Evolutionary conservation across 2,888 invertebrate genomes (phyloP).

Genomic region (Chrysina gloriosa): DNA sequence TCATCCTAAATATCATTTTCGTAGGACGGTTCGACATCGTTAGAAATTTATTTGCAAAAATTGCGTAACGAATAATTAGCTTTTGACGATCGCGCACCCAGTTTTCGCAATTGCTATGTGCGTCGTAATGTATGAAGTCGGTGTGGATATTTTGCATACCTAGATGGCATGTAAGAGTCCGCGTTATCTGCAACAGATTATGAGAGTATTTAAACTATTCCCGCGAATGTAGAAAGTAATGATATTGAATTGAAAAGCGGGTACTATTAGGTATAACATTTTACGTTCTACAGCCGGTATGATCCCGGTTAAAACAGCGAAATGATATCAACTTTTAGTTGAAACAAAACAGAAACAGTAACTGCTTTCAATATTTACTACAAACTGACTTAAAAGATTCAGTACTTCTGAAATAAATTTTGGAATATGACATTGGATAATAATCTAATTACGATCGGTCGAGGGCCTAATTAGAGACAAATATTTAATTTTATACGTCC

Average conservation of each 20-base stretch:
- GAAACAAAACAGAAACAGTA: no score
- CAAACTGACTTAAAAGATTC: no score
- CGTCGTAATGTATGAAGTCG: neutral
- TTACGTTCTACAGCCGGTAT: neutral
- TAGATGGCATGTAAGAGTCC: neutral
- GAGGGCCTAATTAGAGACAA: no score
- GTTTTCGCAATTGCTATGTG: constrained; percentile 14
- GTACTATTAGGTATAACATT: neutral
- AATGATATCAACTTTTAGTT: neutral
- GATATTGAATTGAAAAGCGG: neutral
- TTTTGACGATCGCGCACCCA: constrained; percentile 25
- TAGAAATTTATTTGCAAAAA: neutral
- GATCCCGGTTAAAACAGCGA: neutral
- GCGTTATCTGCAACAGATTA: neutral
- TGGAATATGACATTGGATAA: no score
- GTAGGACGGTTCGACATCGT: neutral
- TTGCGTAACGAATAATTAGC: constrained; percentile 12
- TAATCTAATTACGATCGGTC: no score
- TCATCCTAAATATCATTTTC: constrained; percentile 4
- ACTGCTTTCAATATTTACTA: neutral
- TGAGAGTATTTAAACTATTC: neutral
- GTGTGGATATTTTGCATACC: neutral
- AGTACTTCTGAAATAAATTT: no score
- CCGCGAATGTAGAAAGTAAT: neutral
- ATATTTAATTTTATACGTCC: no score